Base-by-base conservation (phyloP, 2,888 invertebrate species). In the Aricia artaxerxes region DNA sequence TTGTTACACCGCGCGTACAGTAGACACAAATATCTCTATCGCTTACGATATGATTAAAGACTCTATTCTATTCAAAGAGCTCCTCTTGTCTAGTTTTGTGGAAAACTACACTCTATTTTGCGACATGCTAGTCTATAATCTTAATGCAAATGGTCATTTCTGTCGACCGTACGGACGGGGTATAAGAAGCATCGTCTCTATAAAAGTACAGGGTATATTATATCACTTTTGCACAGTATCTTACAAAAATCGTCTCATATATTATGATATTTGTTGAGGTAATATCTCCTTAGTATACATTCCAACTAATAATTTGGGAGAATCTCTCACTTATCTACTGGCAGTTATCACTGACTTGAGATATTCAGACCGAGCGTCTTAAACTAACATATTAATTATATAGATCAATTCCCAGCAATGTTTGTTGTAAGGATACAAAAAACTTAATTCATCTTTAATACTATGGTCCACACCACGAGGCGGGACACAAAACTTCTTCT, bases 261-360 rank as follows among this genome's bases (percentile, higher is more conserved):
- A 69, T 69, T 69, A 53, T 53, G 76, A 57, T 76, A 53, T 57
- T 76, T 53, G 24, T 44, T 73, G 53, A 76, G 76, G 76, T 76
- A 76, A 57, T 53, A 57, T 76, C 76, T 53, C 76, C 53, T 57
- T 76, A 76, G 76, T 76, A 76, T 76, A 76, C 76, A 76, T 76
- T 76, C 76, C 76, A 76, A 76, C 76, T 76, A 76, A 76, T 53
- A 76, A 35, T 69, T 69, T 69, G 35, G 69, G 38, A 69, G 69
- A 69, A 69, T 69, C 13, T 69, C 69, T 69, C 69, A 38, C 35
- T 13, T 69, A 69, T 35, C 69, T 69, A 69, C 35, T 69, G 69
- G 69, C 35, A 69, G 69, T 69, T 35, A 13, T 1, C 24, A 69
- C 69, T 35, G 35, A 69, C 35, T 69, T 38, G 35, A 35, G 69